These are phyloP conservation scores for Gallinago solitaria DNA, from an alignment of 2,797 vertebrate species.

Conservation along the genomic window DNA sequence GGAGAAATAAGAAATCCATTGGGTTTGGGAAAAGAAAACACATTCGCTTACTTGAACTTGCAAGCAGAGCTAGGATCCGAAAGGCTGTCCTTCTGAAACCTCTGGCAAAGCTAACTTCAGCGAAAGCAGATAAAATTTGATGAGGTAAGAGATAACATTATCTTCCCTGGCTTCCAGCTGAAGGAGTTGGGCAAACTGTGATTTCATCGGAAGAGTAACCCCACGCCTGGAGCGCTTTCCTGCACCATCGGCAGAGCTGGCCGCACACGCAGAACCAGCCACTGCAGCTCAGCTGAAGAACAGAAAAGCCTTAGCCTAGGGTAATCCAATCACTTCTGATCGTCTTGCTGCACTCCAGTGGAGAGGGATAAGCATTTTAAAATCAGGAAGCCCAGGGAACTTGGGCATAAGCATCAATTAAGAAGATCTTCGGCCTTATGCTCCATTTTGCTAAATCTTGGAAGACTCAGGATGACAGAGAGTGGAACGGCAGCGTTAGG, in stretches of 20 bases:
- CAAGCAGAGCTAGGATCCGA: neutral
- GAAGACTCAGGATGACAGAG: neutral
- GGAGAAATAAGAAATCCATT: neutral
- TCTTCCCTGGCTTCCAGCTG: slow-evolving; percentile 10
- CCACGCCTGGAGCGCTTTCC: neutral
- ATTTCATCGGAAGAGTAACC: slow-evolving; percentile 6
- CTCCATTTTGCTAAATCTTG: neutral
- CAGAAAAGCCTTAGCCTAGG: neutral
- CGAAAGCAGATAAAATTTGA: neutral
- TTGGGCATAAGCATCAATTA: neutral
- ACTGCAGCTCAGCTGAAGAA: neutral
- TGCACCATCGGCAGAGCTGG: neutral
- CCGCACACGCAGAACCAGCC: neutral
- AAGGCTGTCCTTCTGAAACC: neutral
- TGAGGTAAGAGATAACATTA: slow-evolving; percentile 21
- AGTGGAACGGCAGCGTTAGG: neutral
- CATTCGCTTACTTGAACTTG: neutral
- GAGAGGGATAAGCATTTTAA: neutral
- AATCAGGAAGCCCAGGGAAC: neutral
- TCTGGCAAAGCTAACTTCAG: neutral
- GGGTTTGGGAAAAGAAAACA: neutral
- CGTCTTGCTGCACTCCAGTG: neutral
- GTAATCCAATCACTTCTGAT: slow-evolving; percentile 2
- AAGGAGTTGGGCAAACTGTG: slow-evolving; percentile 21
- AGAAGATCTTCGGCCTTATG: slow-evolving; percentile 8